Evolutionary conservation across 1,140 invertebrate species (phyloP).

Genomic region (Papilio xuthus): DNA sequence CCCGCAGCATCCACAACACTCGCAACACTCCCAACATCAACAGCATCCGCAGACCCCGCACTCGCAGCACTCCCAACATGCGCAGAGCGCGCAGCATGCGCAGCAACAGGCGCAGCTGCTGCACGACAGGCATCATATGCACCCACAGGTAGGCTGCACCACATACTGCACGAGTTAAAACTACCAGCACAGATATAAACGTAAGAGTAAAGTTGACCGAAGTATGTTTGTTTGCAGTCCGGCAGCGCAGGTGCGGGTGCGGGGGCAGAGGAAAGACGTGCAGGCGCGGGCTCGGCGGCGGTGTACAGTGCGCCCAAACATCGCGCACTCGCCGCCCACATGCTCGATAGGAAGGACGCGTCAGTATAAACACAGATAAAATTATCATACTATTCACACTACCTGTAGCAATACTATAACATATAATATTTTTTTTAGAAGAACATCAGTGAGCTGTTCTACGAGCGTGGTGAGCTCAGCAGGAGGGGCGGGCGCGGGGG

Average conservation of each 20-base stretch:
- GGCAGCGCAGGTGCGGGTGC: constrained; percentile 30
- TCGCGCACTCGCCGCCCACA: constrained; percentile 52
- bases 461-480: constrained; percentile 18
- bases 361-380: constrained; percentile 43
- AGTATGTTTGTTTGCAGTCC: constrained; percentile 37
- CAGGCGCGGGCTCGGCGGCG: constrained; percentile 30
- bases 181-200: no score
- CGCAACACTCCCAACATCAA: constrained; percentile 49
- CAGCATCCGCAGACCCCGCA: constrained; percentile 54
- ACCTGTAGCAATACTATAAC: neutral
- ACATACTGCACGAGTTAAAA: neutral
- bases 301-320: constrained; percentile 58
- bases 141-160: constrained; percentile 41
- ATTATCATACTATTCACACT: no score
- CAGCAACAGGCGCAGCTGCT: constrained; percentile 37
- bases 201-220: no score
- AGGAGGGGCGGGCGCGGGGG: constrained; percentile 36
- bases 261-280: constrained; percentile 46
- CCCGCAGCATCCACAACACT: neutral
- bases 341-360: constrained; percentile 70
- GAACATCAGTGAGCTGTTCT: constrained; percentile 15
- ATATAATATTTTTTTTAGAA: neutral
- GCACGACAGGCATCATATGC: constrained; percentile 49
- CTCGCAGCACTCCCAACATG: constrained; percentile 42
- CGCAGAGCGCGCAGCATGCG: constrained; percentile 47